A percentile compares a stretch with the other conserved stretches of the same genome.
phyloP scores from a whole-genome alignment of 1,140 invertebrate species.

The Cherax quadricarinatus region DNA sequence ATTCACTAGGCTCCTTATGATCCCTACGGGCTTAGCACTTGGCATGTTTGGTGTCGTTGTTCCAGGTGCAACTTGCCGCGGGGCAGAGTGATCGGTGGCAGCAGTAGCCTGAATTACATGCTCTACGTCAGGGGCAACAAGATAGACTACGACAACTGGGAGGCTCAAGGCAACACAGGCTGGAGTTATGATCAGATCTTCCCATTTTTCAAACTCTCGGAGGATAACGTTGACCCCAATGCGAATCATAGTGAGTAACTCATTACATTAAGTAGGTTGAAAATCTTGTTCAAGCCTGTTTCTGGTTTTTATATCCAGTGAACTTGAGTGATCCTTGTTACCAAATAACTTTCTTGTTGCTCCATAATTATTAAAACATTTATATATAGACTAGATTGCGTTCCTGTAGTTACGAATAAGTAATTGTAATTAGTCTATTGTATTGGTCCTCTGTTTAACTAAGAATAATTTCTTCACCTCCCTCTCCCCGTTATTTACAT shows the following conservation, averaged over 20 bases:
- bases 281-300: background rate
- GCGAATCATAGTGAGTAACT: background rate
- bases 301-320: no score
- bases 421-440: no score
- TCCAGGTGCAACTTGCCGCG: slow-evolving; percentile 89
- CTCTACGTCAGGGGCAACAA: slow-evolving; percentile 95
- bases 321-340: background rate
- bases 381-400: no score
- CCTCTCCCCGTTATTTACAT: no score
- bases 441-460: no score
- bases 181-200: slow-evolving; percentile 93
- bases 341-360: background rate
- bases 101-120: slow-evolving; percentile 97
- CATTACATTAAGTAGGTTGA: background rate
- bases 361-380: no score
- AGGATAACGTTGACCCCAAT: slow-evolving; percentile 79
- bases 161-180: slow-evolving; percentile 90
- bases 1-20: no score
- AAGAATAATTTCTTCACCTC: no score
- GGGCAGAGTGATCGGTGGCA: slow-evolving; percentile 84
- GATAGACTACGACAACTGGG: slow-evolving; percentile 96
- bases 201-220: slow-evolving; percentile 88
- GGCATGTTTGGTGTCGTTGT: background rate
- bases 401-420: no score
- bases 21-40: no score